phyloP scores from a whole-genome alignment of 2,797 vertebrate genomes.

The Epinephelus awoara region DNA sequence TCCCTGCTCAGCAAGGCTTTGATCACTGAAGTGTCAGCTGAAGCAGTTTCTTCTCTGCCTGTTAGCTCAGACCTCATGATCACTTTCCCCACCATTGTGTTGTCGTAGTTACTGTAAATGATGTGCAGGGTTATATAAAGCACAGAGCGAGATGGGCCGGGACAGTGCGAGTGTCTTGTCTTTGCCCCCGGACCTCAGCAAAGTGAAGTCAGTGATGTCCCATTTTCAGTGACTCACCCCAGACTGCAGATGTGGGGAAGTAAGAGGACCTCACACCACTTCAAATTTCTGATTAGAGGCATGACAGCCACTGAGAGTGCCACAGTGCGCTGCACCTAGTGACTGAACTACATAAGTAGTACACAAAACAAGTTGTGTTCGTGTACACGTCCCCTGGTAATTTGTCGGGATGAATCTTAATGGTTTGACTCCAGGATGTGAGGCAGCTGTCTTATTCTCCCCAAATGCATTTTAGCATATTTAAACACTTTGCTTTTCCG shows the following conservation, averaged over 20 bases:
- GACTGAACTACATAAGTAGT: not conserved
- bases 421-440: not conserved
- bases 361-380: conserved; percentile 6
- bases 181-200: conserved; percentile 17
- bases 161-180: conserved; percentile 24
- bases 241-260: conserved; percentile 19
- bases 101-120: conserved; percentile 39
- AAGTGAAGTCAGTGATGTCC: conserved; percentile 31
- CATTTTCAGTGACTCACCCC: conserved; percentile 46
- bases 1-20: conserved; percentile 56
- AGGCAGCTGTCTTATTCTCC: conserved; percentile 25
- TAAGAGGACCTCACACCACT: conserved; percentile 32
- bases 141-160: conserved; percentile 12
- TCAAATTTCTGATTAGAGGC: conserved; percentile 19
- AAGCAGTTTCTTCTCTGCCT: conserved; percentile 43
- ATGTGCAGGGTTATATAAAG: conserved; percentile 56
- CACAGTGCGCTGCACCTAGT: not conserved
- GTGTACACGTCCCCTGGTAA: conserved; percentile 3
- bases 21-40: conserved; percentile 59
- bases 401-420: conserved; percentile 6
- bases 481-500: conserved; percentile 5
- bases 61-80: conserved; percentile 54
- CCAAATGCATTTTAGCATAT: conserved; percentile 9
- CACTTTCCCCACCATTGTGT: conserved; percentile 34
- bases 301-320: conserved; percentile 11